Evolutionary conservation across 2,888 invertebrate genomes (phyloP), one percentile per base, ranked within the genome.

Genomic region (Unio pictorum): DNA sequence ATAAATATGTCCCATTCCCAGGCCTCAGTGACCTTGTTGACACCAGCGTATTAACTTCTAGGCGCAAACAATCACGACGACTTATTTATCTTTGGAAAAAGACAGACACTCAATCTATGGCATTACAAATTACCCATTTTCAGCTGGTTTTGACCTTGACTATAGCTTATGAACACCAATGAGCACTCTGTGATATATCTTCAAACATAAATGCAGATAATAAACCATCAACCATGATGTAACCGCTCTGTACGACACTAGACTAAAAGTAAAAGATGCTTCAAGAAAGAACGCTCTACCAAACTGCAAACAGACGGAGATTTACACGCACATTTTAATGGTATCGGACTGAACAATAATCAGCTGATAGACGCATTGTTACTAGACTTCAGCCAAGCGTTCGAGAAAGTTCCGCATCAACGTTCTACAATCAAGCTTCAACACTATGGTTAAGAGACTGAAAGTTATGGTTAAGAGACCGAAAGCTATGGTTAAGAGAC

Each of bases 1-100:
- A 68, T 17, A 55, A 61, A n/a, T 61, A 45, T 26, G 56, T 64
- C n/a, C 15, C 68, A 1, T 3, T 64, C 2, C 67, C 71, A 23
- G 68, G 72, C 8, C 23, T 72, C 4, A 66, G 66, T 56, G 72
- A 69, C 61, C 72, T 72, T 45, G 64, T 69, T 11, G 62, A 67
- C 55, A 61, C 64, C 4, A 20, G 11, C 5, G 56, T 57, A 28
- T 30, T 18, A 23, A 64, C 69, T 8, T n/a, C 64, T 7, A 57
- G 64, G 26, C 30, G 30, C 15, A 68, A 63, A 60, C 71, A 68
- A 20, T 23, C 58, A 30, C 26, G 26, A 18, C 55, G 66, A 23
- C 65, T 68, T 58, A 68, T 68, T 20, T 62, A 61, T n/a, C 64
- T 68, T 2, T 68, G 66, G 68, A 71, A 71, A 56, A 57, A 66